Percentiles rank a stretch among this genome's conserved stretches.
Evolutionary conservation across 2,113 vertebrate species (phyloP).

Genomic region (Tachycineta bicolor): DNA sequence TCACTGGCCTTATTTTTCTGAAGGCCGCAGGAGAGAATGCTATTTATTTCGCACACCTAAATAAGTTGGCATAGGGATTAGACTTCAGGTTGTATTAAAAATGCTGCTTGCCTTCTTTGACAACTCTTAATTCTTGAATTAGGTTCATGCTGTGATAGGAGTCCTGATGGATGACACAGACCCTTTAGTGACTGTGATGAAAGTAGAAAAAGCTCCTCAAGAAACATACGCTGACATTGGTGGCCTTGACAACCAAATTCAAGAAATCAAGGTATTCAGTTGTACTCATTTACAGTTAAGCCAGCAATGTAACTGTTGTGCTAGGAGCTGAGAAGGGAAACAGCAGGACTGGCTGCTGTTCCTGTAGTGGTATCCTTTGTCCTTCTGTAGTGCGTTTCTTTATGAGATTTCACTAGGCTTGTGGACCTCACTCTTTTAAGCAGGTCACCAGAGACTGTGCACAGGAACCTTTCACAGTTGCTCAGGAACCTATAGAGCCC

Average conservation of each 20-base stretch:
- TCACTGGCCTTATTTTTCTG: neutral
- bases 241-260: slow-evolving; percentile 95
- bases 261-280: slow-evolving; percentile 91
- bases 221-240: slow-evolving; percentile 97
- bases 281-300: neutral
- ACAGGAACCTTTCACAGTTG: neutral
- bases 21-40: neutral
- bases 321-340: neutral
- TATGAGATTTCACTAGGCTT: neutral
- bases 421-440: accelerated
- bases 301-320: neutral
- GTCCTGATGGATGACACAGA: slow-evolving; percentile 98
- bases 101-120: neutral
- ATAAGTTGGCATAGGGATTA: neutral
- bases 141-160: slow-evolving; percentile 98
- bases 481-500: neutral
- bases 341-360: neutral
- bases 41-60: neutral
- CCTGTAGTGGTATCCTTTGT: neutral
- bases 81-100: neutral
- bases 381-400: neutral
- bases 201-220: slow-evolving; percentile 97
- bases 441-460: accelerated
- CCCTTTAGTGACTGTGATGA: slow-evolving; percentile 97
- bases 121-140: neutral